phyloP scores from a whole-genome alignment of 2,888 invertebrate species.

The Polymixis flavicincta region DNA sequence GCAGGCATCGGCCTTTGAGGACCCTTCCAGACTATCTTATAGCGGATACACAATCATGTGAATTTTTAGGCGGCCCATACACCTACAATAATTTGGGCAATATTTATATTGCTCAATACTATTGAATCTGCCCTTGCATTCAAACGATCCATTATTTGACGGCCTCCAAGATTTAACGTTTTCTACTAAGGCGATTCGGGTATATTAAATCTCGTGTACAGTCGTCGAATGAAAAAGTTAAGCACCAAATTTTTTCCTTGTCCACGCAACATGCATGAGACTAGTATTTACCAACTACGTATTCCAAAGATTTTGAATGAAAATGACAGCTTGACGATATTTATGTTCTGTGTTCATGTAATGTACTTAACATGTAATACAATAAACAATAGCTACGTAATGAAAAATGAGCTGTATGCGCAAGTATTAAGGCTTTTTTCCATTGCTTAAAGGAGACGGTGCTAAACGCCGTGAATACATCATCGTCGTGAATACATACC shows the following conservation, averaged over 20 bases:
- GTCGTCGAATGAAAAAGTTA: too few relatives aligned
- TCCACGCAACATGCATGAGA: not conserved
- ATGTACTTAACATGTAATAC: not conserved
- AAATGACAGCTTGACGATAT: not conserved
- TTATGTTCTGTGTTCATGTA: not conserved
- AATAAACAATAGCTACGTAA: not conserved
- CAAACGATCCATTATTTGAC: too few relatives aligned
- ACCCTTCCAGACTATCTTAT: too few relatives aligned
- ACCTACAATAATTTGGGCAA: too few relatives aligned
- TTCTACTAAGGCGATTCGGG: too few relatives aligned
- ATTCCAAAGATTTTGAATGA: not conserved
- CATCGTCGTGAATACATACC: slow-evolving; percentile 28
- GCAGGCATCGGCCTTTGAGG: too few relatives aligned
- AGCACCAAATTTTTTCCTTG: not conserved
- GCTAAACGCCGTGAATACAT: not conserved
- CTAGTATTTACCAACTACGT: not conserved
- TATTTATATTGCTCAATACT: too few relatives aligned
- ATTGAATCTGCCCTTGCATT: too few relatives aligned
- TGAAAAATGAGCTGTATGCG: not conserved
- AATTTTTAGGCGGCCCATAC: too few relatives aligned
- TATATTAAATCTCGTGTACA: too few relatives aligned
- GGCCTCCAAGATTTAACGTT: too few relatives aligned
- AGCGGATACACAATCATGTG: too few relatives aligned
- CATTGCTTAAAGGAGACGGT: not conserved
- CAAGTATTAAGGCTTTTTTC: not conserved